Conservation (phyloP, 30 jellyfish, hydroid and myxozoan species). For the Chironex yamaguchii region DNA sequence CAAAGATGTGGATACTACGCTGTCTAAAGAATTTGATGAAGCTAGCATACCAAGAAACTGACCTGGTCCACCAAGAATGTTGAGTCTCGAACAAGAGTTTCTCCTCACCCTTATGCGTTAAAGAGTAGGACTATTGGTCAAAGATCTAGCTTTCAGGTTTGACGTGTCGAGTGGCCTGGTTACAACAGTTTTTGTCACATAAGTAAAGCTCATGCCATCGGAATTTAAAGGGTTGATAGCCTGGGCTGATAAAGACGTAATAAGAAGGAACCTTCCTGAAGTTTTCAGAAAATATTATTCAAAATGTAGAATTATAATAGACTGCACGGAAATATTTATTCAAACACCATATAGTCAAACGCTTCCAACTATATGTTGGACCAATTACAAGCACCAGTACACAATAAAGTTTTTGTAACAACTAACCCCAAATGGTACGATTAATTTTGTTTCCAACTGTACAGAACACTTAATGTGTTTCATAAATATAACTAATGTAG, state of each 20-base stretch:
- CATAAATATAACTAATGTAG: too few relatives aligned
- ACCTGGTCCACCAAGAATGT: not conserved
- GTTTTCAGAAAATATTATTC: not conserved
- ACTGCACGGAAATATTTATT: constrained; percentile 12
- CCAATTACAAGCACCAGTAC: constrained; percentile 34
- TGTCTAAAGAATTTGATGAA: too few relatives aligned
- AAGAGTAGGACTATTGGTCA: not conserved
- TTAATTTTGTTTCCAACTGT: too few relatives aligned
- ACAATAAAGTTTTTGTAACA: too few relatives aligned
- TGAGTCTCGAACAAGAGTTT: not conserved
- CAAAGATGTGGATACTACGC: too few relatives aligned
- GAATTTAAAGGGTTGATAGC: not conserved
- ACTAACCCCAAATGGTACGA: too few relatives aligned
- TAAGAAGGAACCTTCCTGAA: not conserved
- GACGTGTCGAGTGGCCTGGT: not conserved
- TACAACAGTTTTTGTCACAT: not conserved
- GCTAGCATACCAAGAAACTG: not conserved
- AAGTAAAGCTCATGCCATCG: constrained; percentile 2
- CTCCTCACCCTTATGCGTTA: not conserved
- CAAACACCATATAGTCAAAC: constrained; percentile 8
- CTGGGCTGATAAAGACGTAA: not conserved
- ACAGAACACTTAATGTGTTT: too few relatives aligned
- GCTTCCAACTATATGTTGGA: constrained; percentile 8
- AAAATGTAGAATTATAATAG: not conserved
- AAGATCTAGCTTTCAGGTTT: constrained; percentile 16